phyloP scores from a whole-genome alignment of 2,797 vertebrate species.

The Cyprinodon diabolis region DNA sequence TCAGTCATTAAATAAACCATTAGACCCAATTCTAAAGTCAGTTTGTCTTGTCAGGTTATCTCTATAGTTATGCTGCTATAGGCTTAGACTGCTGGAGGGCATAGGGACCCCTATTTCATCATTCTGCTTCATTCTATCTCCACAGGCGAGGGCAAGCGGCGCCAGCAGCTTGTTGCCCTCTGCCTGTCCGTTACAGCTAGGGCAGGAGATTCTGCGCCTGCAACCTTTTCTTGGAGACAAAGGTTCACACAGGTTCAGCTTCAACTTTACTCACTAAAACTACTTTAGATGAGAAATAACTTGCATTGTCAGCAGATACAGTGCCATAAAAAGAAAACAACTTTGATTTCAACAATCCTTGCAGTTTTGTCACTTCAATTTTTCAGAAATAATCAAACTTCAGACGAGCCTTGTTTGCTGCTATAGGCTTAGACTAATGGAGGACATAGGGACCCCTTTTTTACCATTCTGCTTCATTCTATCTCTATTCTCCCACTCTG shows the following conservation, averaged over 20 bases:
- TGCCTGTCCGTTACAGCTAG: constrained; percentile 96
- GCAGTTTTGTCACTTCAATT: too few relatives aligned
- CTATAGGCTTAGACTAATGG: too few relatives aligned
- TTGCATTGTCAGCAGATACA: not conserved
- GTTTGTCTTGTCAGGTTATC: not conserved
- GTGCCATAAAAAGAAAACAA: not conserved
- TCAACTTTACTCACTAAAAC: not conserved
- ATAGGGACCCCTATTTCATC: not conserved
- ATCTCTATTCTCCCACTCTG: too few relatives aligned
- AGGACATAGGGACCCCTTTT: too few relatives aligned
- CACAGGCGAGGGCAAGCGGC: constrained; percentile 92
- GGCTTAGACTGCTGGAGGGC: too few relatives aligned
- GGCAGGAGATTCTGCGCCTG: constrained; percentile 95
- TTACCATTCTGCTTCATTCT: too few relatives aligned
- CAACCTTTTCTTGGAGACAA: constrained; percentile 85
- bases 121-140: constrained; percentile 52
- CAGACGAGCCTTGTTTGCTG: too few relatives aligned
- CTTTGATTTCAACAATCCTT: too few relatives aligned
- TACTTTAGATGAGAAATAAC: not conserved
- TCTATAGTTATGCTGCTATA: too few relatives aligned
- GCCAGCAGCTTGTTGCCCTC: constrained; percentile 98
- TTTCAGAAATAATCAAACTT: too few relatives aligned
- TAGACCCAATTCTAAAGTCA: not conserved
- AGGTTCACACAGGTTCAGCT: too few relatives aligned
- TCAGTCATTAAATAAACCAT: not conserved